Percentiles rank a stretch among this genome's conserved stretches.
phyloP scores from a whole-genome alignment of 2,888 invertebrate genomes.

The Drosophila tripunctata region DNA sequence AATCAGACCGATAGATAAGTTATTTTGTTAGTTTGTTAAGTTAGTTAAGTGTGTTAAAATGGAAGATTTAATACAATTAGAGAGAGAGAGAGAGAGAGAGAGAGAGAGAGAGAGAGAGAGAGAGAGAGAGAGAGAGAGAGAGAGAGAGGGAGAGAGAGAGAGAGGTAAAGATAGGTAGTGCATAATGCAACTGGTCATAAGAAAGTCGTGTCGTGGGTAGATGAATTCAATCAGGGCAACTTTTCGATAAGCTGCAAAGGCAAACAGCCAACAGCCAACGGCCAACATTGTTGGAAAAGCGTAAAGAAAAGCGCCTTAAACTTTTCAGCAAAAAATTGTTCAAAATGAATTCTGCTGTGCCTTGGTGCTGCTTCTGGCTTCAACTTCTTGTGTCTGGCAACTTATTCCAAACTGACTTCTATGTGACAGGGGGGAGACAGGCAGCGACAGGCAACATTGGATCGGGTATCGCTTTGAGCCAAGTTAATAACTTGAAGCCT shows the following conservation, averaged over 20 bases:
- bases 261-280: constrained; percentile 39
- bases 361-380: constrained; percentile 42
- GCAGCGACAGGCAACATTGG: constrained; percentile 5
- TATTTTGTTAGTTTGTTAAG: no score
- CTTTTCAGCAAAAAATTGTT: constrained; percentile 54
- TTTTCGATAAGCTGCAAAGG: constrained; percentile 75
- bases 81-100: neutral
- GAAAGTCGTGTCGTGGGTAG: neutral
- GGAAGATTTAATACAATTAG: no score
- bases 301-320: constrained; percentile 65
- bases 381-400: constrained; percentile 19
- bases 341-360: constrained; percentile 54
- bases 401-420: constrained; percentile 20
- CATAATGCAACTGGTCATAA: constrained; percentile 48
- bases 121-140: neutral
- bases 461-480: constrained; percentile 74
- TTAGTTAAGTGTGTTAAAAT: no score
- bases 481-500: constrained; percentile 73
- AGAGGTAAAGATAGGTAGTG: neutral
- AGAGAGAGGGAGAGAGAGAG: neutral
- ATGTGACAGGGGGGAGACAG: neutral
- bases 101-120: neutral
- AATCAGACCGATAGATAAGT: no score
- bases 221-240: constrained; percentile 63
- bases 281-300: constrained; percentile 32